Evolutionary conservation across 2,797 vertebrate species (phyloP), one percentile per base, ranked within the genome.

Genomic region (Sebastes itinus): DNA sequence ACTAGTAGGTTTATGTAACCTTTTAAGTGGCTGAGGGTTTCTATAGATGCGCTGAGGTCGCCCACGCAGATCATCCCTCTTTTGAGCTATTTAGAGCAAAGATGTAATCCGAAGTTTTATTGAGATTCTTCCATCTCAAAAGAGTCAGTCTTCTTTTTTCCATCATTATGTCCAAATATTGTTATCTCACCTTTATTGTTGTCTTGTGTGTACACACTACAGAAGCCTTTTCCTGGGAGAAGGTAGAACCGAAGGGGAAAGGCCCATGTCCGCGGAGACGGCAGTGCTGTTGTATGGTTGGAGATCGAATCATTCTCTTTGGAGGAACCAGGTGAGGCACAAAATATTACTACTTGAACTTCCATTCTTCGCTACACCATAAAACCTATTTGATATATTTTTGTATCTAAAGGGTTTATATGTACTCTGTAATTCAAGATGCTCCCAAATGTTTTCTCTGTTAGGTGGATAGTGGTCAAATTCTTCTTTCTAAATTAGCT

Each of bases 241-340:
- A 98, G 92, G 95, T 99, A 30, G 98, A 99, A 25, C 97, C 98
- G 1, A 97, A 97, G 87, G 98, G 98, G 4, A 99, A 99, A 88
- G 98, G 97, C 3, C 99, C 99, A 0, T 99, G 99, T 92, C 97
- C 98, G 2, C 96, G 99, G 30, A 95, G 99, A 79, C 96, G 98
- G 28, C 99, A 99, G 92, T 99, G 99, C 93, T 99, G 98, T 89
- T 99, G 98, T 92, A 98, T 99, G 93, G 97, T 99, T 59, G 98
- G 98, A 75, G 98, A 99, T 93, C 97, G 97, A 86, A 99, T 99
- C 82, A 97, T 99, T 83, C 97, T 99, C 66, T 99, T 99, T 81
- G 98, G 99, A 87, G 99, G 99, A 88, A 99, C 99, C 90, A 99
- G 99, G 99, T 99, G 80, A 90, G 84, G 42, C 30, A 27, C 22